Base-by-base conservation (phyloP, 2,888 invertebrate genomes). In the Drosophila testacea region DNA sequence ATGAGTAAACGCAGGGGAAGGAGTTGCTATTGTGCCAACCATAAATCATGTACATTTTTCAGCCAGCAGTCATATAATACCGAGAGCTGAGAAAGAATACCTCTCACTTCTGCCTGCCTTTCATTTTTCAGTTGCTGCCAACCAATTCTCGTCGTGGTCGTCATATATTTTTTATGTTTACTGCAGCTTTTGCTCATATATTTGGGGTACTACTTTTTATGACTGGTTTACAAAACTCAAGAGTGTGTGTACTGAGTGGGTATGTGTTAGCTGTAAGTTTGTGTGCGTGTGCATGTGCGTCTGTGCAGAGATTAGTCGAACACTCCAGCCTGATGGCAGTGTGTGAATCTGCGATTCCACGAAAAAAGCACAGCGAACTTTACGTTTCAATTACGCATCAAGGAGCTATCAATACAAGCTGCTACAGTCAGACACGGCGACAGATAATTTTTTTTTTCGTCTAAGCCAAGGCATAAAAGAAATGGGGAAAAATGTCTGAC, bases 301-400 rank as follows among this genome's bases (percentile, higher is more conserved):
- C 30, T 61, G 36, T 52, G 51, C 46, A 46, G 44, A 46, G 80
- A 83, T 83, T 88, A 85, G 88, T 47, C 50, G 41, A 32, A 28
- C 42, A 52, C 42, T 34, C 41, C 36, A 47, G 57, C 11, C 38
- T 47, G 51, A 42, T 47, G 51, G 34, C 52, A 39, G 32, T 50
- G 41, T 36, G 42, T 38, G 51, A 60, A 51, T 60, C 32, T 48
- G 64, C 36, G 41, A 76, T 36, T 56, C 48, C 52, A 46, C n/a
- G 13, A 42, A 32, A 56, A 62, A 71, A 69, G 69, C 70, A 69
- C 56, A 66, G 69, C 65, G 67, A 89, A 86, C 79, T 89, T 87
- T 75, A 89, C 89, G 89, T 88, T 90, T 88, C 88, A 88, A 88
- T 88, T 88, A 88, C 90, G 83, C 90, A 90, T 88, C 88, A 88